phyloP scores from a whole-genome alignment of 2,113 vertebrate genomes.

The Orcinus orca region DNA sequence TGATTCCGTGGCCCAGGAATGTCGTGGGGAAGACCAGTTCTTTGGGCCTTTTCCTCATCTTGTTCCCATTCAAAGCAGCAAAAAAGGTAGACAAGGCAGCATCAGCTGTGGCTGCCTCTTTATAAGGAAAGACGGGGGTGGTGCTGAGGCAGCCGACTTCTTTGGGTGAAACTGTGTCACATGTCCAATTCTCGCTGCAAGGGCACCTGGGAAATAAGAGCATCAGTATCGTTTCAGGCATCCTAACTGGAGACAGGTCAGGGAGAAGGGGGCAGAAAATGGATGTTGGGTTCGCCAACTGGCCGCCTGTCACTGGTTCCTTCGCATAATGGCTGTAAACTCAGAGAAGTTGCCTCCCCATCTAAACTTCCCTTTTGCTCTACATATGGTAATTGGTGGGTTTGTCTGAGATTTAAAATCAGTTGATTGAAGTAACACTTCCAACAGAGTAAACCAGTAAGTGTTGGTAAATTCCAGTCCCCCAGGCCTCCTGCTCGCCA shows the following conservation, averaged over 20 bases:
- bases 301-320: neutral
- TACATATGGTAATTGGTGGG: neutral
- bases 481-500: neutral
- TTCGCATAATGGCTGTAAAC: neutral
- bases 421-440: neutral
- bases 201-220: neutral
- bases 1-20: fast-evolving
- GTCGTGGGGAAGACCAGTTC: neutral
- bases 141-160: neutral
- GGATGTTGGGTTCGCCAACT: neutral
- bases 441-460: neutral
- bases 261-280: neutral
- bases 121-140: neutral
- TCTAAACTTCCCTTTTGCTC: neutral
- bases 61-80: neutral
- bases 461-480: neutral
- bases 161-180: neutral
- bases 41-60: neutral
- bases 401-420: neutral
- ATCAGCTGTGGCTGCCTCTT: neutral
- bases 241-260: neutral
- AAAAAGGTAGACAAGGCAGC: neutral
- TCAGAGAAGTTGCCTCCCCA: neutral
- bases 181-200: neutral
- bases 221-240: neutral